These are phyloP conservation scores for Falco novaeseelandiae DNA, from an alignment of 2,797 vertebrate genomes.

Conservation along the genomic window DNA sequence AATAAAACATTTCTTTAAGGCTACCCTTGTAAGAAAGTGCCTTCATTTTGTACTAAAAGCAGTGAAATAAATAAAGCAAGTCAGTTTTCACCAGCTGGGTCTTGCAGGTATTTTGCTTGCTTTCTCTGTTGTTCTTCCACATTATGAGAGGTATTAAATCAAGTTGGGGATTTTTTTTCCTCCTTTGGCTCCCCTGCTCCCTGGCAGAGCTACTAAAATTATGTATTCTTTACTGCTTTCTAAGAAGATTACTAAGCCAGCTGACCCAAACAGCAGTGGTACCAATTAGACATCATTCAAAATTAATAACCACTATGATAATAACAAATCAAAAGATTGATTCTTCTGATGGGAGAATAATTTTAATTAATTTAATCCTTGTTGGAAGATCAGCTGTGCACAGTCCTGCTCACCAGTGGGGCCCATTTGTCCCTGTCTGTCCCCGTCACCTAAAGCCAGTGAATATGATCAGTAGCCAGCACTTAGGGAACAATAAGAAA, in stretches of 20 bases:
- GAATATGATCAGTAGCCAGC: slow-evolving; percentile 86
- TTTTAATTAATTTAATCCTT: slow-evolving; percentile 95
- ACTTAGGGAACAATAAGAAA: slow-evolving; percentile 95
- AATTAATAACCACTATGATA: slow-evolving; percentile 85
- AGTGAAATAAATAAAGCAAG: background rate
- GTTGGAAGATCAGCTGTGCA: slow-evolving; percentile 89
- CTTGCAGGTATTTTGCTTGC: background rate
- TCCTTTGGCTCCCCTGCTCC: background rate
- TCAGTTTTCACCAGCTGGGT: background rate
- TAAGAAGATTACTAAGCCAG: slow-evolving; percentile 75
- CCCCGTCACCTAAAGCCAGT: slow-evolving; percentile 76
- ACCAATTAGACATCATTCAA: slow-evolving; percentile 82
- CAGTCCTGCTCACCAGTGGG: slow-evolving; percentile 77
- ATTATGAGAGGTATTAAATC: background rate
- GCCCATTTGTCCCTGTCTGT: slow-evolving; percentile 77
- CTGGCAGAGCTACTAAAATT: slow-evolving; percentile 71
- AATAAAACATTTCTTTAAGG: background rate
- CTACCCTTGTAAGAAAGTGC: background rate
- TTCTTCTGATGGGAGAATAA: slow-evolving; percentile 79
- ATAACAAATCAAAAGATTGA: slow-evolving; percentile 82
- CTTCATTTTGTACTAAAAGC: background rate
- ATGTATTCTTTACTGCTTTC: slow-evolving; percentile 61
- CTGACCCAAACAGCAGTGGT: slow-evolving; percentile 73
- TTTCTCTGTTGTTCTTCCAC: background rate
- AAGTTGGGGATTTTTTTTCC: background rate